A percentile compares a stretch with the other conserved stretches of the same genome.
Conservation (phyloP, 1,140 invertebrate genomes). For the Coelopa frigida region DNA sequence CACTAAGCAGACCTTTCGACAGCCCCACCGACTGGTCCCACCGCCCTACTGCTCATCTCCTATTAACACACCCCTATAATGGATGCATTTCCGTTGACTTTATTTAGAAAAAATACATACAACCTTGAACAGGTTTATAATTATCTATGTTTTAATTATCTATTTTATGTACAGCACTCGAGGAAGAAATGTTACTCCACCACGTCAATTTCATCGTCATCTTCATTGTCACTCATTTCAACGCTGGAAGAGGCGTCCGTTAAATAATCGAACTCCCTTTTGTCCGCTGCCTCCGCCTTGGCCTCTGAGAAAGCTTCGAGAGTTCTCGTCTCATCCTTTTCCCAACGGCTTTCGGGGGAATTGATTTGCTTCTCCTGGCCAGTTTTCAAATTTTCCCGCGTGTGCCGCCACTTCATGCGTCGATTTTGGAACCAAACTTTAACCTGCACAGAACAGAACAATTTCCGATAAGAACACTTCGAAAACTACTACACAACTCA, state of each 20-base stretch:
- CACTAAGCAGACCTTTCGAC: too few species aligned
- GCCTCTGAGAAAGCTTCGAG: too few species aligned
- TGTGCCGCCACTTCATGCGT: conserved; percentile 87
- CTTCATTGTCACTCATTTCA: conserved; percentile 21
- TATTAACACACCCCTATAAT: too few species aligned
- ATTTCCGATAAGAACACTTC: not conserved
- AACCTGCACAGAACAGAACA: conserved; percentile 51
- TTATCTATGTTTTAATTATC: too few species aligned
- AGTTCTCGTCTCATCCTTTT: not conserved
- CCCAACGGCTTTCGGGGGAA: not conserved
- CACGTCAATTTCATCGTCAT: conserved; percentile 48
- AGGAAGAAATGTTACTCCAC: conserved; percentile 27
- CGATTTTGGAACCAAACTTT: conserved; percentile 94
- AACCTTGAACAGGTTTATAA: too few species aligned
- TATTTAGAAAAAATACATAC: conserved; percentile 1
- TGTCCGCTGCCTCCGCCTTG: not conserved
- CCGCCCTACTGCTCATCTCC: too few species aligned
- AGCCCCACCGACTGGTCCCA: too few species aligned
- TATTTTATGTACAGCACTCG: too few species aligned
- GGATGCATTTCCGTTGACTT: too few species aligned
- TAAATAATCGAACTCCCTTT: conserved; percentile 14
- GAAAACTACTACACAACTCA: conserved; percentile 42
- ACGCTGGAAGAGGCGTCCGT: conserved; percentile 28
- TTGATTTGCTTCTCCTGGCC: conserved; percentile 32
- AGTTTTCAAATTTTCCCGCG: conserved; percentile 56